phyloP scores from a whole-genome alignment of 2,888 invertebrate genomes.

The Bombylius major region DNA sequence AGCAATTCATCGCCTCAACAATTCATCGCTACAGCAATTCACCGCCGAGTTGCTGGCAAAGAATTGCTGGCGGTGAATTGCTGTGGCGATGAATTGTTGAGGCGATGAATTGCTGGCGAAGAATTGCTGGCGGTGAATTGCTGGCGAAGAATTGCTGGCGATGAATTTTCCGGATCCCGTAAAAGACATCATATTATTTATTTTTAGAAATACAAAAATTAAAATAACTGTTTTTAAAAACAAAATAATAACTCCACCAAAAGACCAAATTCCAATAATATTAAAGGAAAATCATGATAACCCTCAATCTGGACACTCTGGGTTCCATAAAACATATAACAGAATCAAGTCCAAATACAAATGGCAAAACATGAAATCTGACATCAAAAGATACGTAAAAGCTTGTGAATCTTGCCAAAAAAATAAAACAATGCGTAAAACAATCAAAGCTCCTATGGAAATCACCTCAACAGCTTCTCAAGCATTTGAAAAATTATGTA shows the following conservation, averaged over 20 bases:
- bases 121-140: too few relatives aligned
- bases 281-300: slow-evolving; percentile 9
- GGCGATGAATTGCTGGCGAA: too few relatives aligned
- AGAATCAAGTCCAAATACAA: slow-evolving; percentile 19
- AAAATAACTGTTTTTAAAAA: not conserved
- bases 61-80: too few relatives aligned
- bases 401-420: slow-evolving; percentile 22
- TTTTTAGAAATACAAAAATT: not conserved
- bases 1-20: too few relatives aligned
- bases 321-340: slow-evolving; percentile 13
- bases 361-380: slow-evolving; percentile 24
- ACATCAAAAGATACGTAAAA: slow-evolving; percentile 23
- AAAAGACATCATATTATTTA: not conserved
- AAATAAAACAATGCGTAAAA: slow-evolving; percentile 18
- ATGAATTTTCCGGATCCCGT: too few relatives aligned
- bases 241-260: not conserved
- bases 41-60: too few relatives aligned
- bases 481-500: slow-evolving; percentile 21
- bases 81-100: too few relatives aligned
- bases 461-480: slow-evolving; percentile 21
- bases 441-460: slow-evolving; percentile 21
- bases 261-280: slow-evolving; percentile 4
- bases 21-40: too few relatives aligned
- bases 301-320: slow-evolving; percentile 3
- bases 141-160: too few relatives aligned